A percentile compares a stretch with the other conserved stretches of the same genome.
phyloP scores from a whole-genome alignment of 1,140 invertebrate genomes.

The Drosophila micromelanica region DNA sequence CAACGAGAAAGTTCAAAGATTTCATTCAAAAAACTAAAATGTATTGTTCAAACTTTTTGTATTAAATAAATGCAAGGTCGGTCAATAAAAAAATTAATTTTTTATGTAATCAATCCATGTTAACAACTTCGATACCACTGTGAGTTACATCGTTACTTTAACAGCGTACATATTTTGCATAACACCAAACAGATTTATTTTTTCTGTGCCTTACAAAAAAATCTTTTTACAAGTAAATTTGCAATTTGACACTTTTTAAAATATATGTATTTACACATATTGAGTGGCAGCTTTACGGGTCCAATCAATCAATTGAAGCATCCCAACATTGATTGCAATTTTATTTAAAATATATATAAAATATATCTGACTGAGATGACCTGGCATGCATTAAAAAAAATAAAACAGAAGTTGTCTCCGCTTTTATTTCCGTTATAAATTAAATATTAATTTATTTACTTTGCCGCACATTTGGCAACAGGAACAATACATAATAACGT shows the following conservation, averaged over 20 bases:
- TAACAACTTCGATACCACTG: no score
- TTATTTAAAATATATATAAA: conserved; percentile 25
- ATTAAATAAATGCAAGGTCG: no score
- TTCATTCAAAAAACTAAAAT: no score
- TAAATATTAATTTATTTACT: conserved; percentile 74
- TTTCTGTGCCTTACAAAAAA: no score
- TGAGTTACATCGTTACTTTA: neutral
- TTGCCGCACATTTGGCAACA: conserved; percentile 39
- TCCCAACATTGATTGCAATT: conserved; percentile 57
- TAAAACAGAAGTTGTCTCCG: neutral
- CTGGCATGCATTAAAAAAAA: neutral
- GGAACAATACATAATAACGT: conserved; percentile 14
- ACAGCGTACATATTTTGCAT: no score
- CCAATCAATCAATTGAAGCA: conserved; percentile 64
- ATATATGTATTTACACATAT: neutral
- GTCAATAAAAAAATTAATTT: no score
- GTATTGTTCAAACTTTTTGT: no score
- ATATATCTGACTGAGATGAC: conserved; percentile 5
- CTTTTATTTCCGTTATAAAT: conserved; percentile 59
- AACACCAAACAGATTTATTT: no score
- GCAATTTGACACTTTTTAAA: conserved; percentile 25
- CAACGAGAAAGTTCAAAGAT: no score
- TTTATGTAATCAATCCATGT: no score
- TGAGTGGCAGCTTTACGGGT: neutral
- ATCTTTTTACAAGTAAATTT: neutral